Evolutionary conservation across 2,888 invertebrate species (phyloP), one percentile per base, ranked within the genome.

Genomic region (Sarcophaga rosellei): DNA sequence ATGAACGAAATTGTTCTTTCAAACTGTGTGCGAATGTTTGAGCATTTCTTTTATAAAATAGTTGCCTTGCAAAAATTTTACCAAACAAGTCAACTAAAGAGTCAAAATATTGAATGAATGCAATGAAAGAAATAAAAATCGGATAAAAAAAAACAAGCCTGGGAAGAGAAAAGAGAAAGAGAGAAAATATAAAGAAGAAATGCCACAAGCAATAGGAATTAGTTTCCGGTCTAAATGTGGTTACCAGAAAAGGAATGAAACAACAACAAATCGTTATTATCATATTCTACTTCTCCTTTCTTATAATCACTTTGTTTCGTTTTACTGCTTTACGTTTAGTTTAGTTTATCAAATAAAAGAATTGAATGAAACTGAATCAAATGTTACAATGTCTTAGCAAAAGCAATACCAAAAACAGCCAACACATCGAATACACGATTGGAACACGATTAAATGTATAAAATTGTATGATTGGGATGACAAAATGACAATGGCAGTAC

Each of bases 181-280:
- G 45, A 68, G 44, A 35, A 10, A 35, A 23, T 23, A 23, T 23
- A 25, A 53, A 35, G 35, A 47, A 73, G 20, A 69, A 76, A 73
- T 69, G 61, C 76, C 57, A 70, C 47, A 78, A 83, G 47, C 88
- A 86, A 85, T 81, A 87, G 81, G 79, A 84, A 83, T 86, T 86
- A 88, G 86, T 88, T 88, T 88, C 88, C 88, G 87, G 88, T 88
- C 81, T 85, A 45, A 85, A 81, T 59, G 74, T 69, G 68, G 74
- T 65, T 12, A 61, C 61, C 77, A 68, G 77, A 78, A 78, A 77
- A 47, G 45, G 66, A 4, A 66, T 12, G 77, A 66, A 77, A 77
- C 45, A 81, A 44, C 59, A 84, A 69, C 45, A 25, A n/a, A n/a
- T 35, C 35, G 10, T 70, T 47, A 66, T 44, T 15, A 35, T 53